Evolutionary conservation across 2,888 invertebrate species (phyloP), one percentile per base, ranked within the genome.

Genomic region (Pristionchus fissidentatus): DNA sequence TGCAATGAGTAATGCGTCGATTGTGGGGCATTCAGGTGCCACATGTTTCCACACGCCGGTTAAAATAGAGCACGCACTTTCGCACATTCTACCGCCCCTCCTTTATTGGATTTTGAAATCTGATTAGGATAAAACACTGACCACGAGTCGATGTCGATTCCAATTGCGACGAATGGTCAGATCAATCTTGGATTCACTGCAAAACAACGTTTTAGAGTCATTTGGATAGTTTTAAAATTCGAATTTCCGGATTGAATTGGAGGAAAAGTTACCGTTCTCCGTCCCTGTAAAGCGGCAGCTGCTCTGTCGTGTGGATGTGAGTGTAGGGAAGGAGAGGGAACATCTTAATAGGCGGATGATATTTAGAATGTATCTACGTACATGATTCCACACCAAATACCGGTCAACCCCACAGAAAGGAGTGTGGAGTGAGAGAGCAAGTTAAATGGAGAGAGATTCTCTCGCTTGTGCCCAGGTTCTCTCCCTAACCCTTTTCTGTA

Each of bases 251-350:
- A 10, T 15, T 55, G 55, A 55, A 22, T 55, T n/a, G 0, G 15
- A 62, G 57, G 13, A 35, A 62, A 62, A 35, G 60, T 2, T n/a
- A 66, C 66, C 66, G 66, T 38, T 66, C 38, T 22, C 38, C 66
- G 38, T 66, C 29, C 38, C 15, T 15, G 41, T 66, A 29, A 15
- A 66, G 66, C 0, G 66, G 66, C 66, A 66, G 66, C 66, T 66
- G 66, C 66, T 66, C 66, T 4, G 41, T n/a, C 66, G 66, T 66
- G 66, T 66, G 66, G 19, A 66, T 66, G 66, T 66, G 66, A 35
- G 66, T 66, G 66, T 66, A 66, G 38, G 66, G 66, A 19, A 66
- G 66, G 38, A 66, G 66, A 38, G 66, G 66, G 22, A 66, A 66
- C 66, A 66, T 66, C 66, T 66, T 35, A 19, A 62, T n/a, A n/a